A percentile compares a stretch with the other conserved stretches of the same genome.
phyloP scores from a whole-genome alignment of 2,113 vertebrate genomes.

The Pimephales promelas region DNA sequence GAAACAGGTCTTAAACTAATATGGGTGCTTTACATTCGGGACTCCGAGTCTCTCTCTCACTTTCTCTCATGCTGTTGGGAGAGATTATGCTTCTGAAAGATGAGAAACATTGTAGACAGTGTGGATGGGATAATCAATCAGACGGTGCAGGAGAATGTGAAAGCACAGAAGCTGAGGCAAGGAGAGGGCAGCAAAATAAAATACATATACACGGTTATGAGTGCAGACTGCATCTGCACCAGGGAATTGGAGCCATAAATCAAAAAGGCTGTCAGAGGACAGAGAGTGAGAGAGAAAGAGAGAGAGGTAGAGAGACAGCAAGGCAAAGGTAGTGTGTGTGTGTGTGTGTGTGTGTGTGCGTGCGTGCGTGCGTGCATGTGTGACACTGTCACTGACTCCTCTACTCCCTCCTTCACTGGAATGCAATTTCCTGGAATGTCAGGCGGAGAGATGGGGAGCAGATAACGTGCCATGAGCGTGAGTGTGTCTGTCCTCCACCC shows the following conservation, averaged over 20 bases:
- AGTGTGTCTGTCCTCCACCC: conserved; percentile 53
- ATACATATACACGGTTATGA: conserved; percentile 76
- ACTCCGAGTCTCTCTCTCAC: conserved; percentile 29
- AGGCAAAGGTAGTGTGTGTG: conserved; percentile 41
- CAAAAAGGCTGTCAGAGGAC: conserved; percentile 75
- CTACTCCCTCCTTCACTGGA: conserved; percentile 61
- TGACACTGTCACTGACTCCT: conserved; percentile 59
- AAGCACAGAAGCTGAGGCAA: conserved; percentile 46
- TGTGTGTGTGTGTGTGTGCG: background rate
- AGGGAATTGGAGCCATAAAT: conserved; percentile 82
- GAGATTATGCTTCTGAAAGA: conserved; percentile 78
- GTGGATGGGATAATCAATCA: conserved; percentile 78
- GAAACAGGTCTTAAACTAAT: conserved; percentile 43
- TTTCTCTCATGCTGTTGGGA: conserved; percentile 60
- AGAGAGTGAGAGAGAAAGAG: background rate
- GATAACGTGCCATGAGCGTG: conserved; percentile 65
- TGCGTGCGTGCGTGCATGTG: background rate
- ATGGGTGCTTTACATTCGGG: conserved; percentile 29
- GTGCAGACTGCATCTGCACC: conserved; percentile 72
- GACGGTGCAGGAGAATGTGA: conserved; percentile 52
- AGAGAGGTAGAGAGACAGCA: conserved; percentile 57
- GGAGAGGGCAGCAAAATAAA: conserved; percentile 63
- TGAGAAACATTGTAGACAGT: conserved; percentile 75
- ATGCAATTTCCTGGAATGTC: conserved; percentile 81
- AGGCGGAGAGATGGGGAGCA: conserved; percentile 70